Evolutionary conservation across 2,888 invertebrate species (phyloP).

Genomic region (Thecophora atra): DNA sequence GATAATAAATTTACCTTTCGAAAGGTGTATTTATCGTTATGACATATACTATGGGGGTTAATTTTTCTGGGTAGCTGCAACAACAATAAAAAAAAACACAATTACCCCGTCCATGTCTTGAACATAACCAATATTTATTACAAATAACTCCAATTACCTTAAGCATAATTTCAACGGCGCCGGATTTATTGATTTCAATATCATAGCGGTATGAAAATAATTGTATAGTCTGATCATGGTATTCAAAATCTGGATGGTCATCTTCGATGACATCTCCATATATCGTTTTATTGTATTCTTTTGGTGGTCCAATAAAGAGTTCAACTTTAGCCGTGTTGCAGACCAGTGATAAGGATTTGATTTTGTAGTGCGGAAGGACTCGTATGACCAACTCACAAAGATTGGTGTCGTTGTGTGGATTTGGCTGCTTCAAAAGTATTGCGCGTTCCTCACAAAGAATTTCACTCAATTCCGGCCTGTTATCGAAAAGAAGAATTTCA

Average conservation of each 20-base stretch:
- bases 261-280: constrained; percentile 53
- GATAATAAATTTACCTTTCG: no score
- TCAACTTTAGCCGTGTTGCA: constrained; percentile 58
- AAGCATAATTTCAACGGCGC: constrained; percentile 55
- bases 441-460: constrained; percentile 56
- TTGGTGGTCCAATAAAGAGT: constrained; percentile 55
- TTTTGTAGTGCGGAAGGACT: constrained; percentile 53
- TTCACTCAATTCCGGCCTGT: constrained; percentile 57
- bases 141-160: constrained; percentile 45
- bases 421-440: constrained; percentile 48
- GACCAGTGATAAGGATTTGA: constrained; percentile 56
- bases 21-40: no score
- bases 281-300: constrained; percentile 60
- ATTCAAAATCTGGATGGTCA: constrained; percentile 43
- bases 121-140: no score
- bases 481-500: neutral
- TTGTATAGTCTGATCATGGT: constrained; percentile 48
- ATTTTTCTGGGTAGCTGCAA: no score
- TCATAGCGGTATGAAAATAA: constrained; percentile 57
- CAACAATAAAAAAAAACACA: no score
- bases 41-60: no score
- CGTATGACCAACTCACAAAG: constrained; percentile 57
- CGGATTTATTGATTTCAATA: constrained; percentile 57
- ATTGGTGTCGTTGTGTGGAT: no score
- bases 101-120: no score